Conservation (phyloP, 2,888 invertebrate genomes). For the Eugnorisma glareosa region DNA sequence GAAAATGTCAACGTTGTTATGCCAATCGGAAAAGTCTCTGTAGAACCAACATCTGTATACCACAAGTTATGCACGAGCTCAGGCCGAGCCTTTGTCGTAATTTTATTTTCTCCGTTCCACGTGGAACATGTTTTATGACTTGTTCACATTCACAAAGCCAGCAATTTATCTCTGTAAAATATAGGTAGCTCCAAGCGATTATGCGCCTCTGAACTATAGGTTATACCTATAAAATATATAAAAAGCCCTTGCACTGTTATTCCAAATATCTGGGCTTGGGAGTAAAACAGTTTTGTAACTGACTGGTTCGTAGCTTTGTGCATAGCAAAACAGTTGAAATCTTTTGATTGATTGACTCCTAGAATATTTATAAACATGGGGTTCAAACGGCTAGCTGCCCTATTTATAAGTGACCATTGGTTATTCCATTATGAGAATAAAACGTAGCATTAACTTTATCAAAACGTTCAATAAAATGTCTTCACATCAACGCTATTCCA, state of each 20-base stretch:
- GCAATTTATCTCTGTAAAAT: constrained; percentile 4
- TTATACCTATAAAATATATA: too few relatives aligned
- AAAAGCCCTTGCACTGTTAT: background rate
- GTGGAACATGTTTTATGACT: constrained; percentile 5
- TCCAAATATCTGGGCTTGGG: background rate
- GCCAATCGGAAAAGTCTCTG: background rate
- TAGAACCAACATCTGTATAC: background rate
- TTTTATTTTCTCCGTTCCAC: constrained; percentile 12
- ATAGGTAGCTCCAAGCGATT: background rate
- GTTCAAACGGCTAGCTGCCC: background rate
- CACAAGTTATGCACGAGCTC: constrained; percentile 1
- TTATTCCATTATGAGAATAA: background rate
- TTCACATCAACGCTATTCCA: background rate
- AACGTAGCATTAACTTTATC: background rate
- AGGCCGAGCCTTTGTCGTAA: background rate
- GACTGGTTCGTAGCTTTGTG: constrained; percentile 58
- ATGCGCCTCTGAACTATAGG: background rate
- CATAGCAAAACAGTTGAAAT: constrained; percentile 63
- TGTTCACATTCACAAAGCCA: constrained; percentile 13
- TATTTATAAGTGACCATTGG: background rate
- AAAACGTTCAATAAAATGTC: background rate
- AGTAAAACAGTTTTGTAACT: background rate
- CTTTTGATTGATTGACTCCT: constrained; percentile 59
- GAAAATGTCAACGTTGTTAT: background rate
- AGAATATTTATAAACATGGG: constrained; percentile 45